Evolutionary conservation across 64 coral and sea anemone genomes (phyloP), one percentile per base, ranked within the genome.

Genomic region (Dendronephthya gigantea): DNA sequence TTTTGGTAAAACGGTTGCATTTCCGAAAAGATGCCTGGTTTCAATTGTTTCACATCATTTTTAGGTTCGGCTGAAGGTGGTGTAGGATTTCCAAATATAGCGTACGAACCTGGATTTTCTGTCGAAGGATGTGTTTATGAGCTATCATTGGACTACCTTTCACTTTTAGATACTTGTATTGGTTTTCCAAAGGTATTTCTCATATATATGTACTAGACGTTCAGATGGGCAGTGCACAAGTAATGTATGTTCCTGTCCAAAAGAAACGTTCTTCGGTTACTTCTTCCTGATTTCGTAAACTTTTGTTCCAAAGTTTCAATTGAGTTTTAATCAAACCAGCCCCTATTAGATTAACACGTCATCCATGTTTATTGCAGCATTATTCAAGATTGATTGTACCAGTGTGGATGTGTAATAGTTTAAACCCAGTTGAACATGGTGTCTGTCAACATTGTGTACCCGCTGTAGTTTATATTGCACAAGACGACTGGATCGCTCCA

Each of bases 41-140:
- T 66, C 58, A 30, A 66, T 6, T 66, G 58, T 30, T 66, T 66
- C 22, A n/a, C 19, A 30, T 22, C 2, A 22, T 66, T 66, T 66
- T 9, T 68, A 95, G 93, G 93, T 9, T 81, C 90, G 10, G 91
- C 87, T 40, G 19, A 86, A 0, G 93, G 91, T 35, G 93, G 90
- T 34, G 93, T 87, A 49, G 87, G 93, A 38, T 95, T 92, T 50
- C 90, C 93, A 35, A 95, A 95, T 38, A 52, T 95, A 32, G 58
- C 84, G 4, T 83, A 55, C 39, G 86, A 85, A 89, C 81, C 88
- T 74, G 84, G 82, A 48, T 39, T 82, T 35, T 89, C 93, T n/a
- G 93, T 95, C 34, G 93, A 95, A 79, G 93, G 93, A 14, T 95
- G 90, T 40, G 84, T 95, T 56, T 95, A 95, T 75, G 88, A 87